Evolutionary conservation across 2,888 invertebrate species (phyloP), one percentile per base, ranked within the genome.

Genomic region (Pseudeuparius sepicola): DNA sequence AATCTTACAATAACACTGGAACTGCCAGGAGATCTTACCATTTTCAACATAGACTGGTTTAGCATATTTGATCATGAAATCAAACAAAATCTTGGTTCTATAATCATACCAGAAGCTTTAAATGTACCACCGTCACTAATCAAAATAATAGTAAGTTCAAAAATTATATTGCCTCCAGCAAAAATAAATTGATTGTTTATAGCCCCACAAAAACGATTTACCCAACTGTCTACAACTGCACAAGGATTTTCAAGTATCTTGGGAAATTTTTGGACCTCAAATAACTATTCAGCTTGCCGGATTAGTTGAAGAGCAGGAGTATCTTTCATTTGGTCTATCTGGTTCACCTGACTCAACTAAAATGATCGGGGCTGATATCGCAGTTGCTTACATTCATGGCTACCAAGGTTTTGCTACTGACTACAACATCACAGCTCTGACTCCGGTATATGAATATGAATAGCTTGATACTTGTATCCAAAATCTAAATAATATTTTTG

Each of bases 211-310:
- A 51, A 70, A 76, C 40, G 64, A 73, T 29, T 59, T 90, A 39
- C 88, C 89, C 28, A 82, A 86, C 59, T 92, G 92, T 56, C 63
- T 78, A 29, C 90, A 89, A 60, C 68, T 92, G 34, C 90, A 92
- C 61, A 79, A 79, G 57, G 75, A 84, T 56, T 67, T 78, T 44
- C 86, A 87, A 66, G 72, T 88, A 2, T 78, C 83, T 6, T 92
- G 90, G 90, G 89, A 90, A 59, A 78, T 89, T 14, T 89, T 89
- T 60, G 90, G 90, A 0, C 84, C 82, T 13, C 81, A 81, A 57
- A 75, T 92, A 43, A 90, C 90, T 5, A 68, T 90, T 35, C 81
- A 89, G 59, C 63, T 92, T 7, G 78, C 85, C 7, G 90, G 79
- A 1, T 78, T 81, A 68, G 73, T 84, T 28, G 67, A 57, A 1